phyloP scores from a whole-genome alignment of 2,888 invertebrate genomes.

The Drosophila fulvimacula region DNA sequence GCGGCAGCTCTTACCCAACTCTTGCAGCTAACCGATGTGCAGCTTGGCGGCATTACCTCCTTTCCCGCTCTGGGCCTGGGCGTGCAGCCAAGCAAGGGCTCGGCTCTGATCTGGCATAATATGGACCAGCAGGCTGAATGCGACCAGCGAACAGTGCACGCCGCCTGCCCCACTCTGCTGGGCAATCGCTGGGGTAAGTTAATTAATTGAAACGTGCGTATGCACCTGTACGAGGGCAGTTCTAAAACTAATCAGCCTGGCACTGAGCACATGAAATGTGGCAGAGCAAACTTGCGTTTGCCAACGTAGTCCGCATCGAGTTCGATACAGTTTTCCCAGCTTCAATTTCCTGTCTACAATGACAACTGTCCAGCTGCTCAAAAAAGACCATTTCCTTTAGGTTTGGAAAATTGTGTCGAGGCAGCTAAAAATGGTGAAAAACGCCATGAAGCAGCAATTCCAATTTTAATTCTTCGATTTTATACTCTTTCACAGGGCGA shows the following conservation, averaged over 20 bases:
- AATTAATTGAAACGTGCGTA: not conserved
- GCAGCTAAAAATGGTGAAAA: not conserved
- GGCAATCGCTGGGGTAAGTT: conserved; percentile 49
- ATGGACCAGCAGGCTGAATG: conserved; percentile 21
- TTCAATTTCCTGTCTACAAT: conserved; percentile 8
- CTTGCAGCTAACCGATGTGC: conserved; percentile 42
- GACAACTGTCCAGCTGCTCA: not conserved
- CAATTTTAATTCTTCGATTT: not conserved
- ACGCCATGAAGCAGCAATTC: not conserved
- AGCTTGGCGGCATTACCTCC: conserved; percentile 39
- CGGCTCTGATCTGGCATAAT: conserved; percentile 46
- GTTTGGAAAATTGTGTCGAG: not conserved
- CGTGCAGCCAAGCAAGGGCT: conserved; percentile 26
- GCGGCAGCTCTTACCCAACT: not conserved
- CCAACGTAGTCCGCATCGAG: not conserved
- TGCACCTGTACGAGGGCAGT: not conserved
- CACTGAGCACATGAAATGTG: not conserved
- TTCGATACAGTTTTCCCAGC: no score
- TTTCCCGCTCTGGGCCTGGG: conserved; percentile 39
- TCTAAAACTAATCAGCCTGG: not conserved
- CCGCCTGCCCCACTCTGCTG: conserved; percentile 49
- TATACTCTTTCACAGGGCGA: not conserved
- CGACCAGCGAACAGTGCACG: conserved; percentile 38
- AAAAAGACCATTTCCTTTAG: not conserved
- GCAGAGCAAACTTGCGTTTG: not conserved